phyloP scores from a whole-genome alignment of 2,797 vertebrate genomes.

The Notoglanidium macrostoma region DNA sequence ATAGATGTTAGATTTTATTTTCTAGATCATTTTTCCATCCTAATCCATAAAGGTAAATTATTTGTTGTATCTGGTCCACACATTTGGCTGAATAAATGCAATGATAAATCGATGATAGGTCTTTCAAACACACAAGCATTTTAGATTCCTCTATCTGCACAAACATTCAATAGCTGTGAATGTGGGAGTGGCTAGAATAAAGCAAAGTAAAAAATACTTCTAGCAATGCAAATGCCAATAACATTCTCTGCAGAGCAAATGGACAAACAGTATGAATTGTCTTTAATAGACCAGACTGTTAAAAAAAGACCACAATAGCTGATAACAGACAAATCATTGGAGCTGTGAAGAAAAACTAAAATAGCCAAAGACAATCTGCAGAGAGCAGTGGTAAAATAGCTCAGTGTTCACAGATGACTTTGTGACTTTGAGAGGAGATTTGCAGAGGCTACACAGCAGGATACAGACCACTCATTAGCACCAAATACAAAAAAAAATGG shows the following conservation, averaged over 20 bases:
- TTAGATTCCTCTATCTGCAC: neutral
- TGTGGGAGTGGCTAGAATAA: neutral
- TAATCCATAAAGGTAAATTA: neutral
- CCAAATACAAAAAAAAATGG: neutral
- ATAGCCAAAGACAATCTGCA: conserved; percentile 15
- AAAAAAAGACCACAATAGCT: conserved; percentile 3
- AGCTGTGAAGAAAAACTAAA: conserved; percentile 16
- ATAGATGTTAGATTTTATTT: neutral
- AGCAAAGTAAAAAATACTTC: neutral
- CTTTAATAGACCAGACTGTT: neutral
- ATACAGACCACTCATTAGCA: conserved; percentile 10
- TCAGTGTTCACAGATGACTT: neutral
- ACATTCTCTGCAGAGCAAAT: neutral
- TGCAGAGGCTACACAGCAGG: neutral
- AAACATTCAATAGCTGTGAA: neutral
- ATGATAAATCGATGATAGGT: neutral
- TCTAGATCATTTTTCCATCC: neutral
- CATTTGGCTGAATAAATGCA: neutral
- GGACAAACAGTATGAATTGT: neutral
- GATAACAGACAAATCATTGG: conserved; percentile 5
- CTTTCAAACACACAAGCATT: neutral
- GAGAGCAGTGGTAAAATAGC: neutral
- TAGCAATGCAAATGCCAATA: neutral
- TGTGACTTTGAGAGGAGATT: conserved; percentile 8
- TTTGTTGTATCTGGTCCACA: neutral